Evolutionary conservation across 1,140 invertebrate species (phyloP).

Genomic region (Trichonephila clavata): DNA sequence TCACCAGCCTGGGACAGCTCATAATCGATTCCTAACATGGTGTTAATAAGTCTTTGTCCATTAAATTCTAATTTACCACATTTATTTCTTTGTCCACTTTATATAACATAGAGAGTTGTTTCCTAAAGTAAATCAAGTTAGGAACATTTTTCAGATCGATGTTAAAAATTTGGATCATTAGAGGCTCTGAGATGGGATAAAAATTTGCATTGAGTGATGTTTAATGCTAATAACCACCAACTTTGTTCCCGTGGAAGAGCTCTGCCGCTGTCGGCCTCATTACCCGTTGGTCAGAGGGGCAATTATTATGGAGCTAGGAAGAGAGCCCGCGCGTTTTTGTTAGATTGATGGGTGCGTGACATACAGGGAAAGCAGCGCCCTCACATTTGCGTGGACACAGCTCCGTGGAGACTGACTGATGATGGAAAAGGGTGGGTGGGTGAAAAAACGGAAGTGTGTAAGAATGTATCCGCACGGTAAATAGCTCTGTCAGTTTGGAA

Average conservation of each 20-base stretch:
- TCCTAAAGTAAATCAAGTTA: background rate
- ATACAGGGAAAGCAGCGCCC: slow-evolving; percentile 17
- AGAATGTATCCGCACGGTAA: background rate
- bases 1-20: slow-evolving; percentile 91
- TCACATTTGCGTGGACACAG: slow-evolving; percentile 32
- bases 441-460: background rate
- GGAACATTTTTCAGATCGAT: background rate
- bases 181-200: background rate
- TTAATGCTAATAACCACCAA: background rate
- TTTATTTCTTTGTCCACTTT: background rate
- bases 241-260: background rate
- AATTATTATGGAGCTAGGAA: slow-evolving; percentile 43
- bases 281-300: slow-evolving; percentile 35
- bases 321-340: slow-evolving; percentile 58
- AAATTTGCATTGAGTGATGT: background rate
- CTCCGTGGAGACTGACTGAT: background rate
- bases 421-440: background rate
- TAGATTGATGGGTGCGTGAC: slow-evolving; percentile 61
- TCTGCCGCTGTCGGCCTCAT: slow-evolving; percentile 9
- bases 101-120: background rate
- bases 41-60: background rate
- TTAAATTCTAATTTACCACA: background rate
- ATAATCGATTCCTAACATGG: slow-evolving; percentile 88
- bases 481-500: background rate
- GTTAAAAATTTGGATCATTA: background rate